phyloP scores from a whole-genome alignment of 2,113 vertebrate genomes.

The Aegotheles bennettii region DNA sequence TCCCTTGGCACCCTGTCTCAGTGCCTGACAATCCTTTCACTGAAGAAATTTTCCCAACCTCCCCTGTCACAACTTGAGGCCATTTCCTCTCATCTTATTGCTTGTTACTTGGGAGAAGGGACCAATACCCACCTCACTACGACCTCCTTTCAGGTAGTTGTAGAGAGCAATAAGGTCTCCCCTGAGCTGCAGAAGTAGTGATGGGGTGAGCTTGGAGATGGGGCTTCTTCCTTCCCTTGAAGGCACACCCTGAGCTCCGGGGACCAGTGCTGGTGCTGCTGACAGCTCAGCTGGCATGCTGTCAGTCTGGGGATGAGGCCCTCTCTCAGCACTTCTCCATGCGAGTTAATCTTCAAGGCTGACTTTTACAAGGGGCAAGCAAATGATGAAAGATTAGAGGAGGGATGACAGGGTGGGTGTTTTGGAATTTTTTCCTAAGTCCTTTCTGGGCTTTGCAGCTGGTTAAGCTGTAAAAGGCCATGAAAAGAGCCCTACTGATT shows the following conservation, averaged over 20 bases:
- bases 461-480: background rate
- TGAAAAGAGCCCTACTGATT: background rate
- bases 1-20: too few species aligned
- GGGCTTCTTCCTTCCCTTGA: background rate
- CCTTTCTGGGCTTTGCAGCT: background rate
- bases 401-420: background rate
- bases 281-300: background rate
- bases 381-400: background rate
- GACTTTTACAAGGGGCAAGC: background rate
- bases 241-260: background rate
- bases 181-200: background rate
- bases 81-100: too few species aligned
- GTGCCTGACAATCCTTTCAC: too few species aligned
- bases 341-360: background rate
- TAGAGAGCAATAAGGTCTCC: too few species aligned
- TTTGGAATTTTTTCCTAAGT: background rate
- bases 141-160: too few species aligned
- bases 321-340: background rate
- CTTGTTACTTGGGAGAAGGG: too few species aligned
- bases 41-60: too few species aligned
- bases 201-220: background rate
- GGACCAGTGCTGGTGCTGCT: rapidly evolving
- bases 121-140: too few species aligned
- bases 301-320: rapidly evolving
- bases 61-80: too few species aligned